A percentile compares a stretch with the other conserved stretches of the same genome.
Conservation (phyloP, 2,113 vertebrate species). For the Panurus biarmicus region DNA sequence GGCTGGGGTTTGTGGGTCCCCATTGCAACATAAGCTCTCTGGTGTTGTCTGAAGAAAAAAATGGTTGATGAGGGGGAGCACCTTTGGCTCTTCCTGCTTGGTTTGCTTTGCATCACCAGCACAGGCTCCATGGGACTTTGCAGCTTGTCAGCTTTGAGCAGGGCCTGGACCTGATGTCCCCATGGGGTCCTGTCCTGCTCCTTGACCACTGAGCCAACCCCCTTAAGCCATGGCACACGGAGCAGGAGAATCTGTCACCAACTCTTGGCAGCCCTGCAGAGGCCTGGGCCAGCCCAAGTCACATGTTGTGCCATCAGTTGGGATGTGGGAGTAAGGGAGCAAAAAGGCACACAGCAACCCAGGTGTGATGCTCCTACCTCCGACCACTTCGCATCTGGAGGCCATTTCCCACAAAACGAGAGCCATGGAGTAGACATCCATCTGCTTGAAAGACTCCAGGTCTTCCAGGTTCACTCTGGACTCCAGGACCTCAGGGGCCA, state of each 20-base stretch:
- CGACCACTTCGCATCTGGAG: conserved; percentile 80
- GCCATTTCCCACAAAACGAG: conserved; percentile 89
- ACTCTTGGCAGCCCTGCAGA: neutral
- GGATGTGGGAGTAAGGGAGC: neutral
- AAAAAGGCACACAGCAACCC: neutral
- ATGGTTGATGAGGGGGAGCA: neutral
- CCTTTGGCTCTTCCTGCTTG: neutral
- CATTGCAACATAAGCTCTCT: neutral
- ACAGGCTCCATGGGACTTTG: neutral
- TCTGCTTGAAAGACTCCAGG: conserved; percentile 89
- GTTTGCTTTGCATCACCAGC: neutral
- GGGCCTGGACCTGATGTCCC: neutral
- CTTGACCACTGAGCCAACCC: neutral
- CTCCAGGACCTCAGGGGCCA: conserved; percentile 91
- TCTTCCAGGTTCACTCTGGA: conserved; percentile 90
- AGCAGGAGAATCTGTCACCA: neutral
- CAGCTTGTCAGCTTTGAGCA: neutral
- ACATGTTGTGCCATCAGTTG: fast-evolving
- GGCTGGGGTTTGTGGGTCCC: neutral
- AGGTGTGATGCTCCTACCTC: conserved; percentile 57
- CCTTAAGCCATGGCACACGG: fast-evolving
- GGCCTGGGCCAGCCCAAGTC: neutral
- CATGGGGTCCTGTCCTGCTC: neutral
- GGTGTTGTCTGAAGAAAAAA: neutral
- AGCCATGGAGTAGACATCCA: conserved; percentile 90